Evolutionary conservation across 2,797 vertebrate genomes (phyloP).

Genomic region (Cygnus olor): DNA sequence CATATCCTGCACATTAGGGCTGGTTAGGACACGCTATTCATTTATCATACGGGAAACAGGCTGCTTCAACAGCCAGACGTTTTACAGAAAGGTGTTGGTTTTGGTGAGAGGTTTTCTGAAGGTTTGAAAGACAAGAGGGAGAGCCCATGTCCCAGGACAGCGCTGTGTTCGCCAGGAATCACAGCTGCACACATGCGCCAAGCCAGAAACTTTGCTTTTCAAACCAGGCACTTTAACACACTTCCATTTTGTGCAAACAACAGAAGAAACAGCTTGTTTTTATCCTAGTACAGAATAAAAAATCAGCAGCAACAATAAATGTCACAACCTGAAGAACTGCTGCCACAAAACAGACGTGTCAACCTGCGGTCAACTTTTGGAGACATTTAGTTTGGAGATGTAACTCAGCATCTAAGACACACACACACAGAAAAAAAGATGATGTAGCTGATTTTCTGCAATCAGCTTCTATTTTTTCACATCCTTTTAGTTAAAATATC

Average conservation of each 20-base stretch:
- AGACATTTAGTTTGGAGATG: neutral
- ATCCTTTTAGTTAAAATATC: neutral
- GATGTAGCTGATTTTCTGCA: neutral
- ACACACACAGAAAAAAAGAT: neutral
- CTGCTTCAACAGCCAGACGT: neutral
- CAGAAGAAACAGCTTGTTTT: neutral
- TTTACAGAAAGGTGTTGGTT: neutral
- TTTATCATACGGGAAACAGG: slow-evolving; percentile 19
- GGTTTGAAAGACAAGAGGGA: neutral
- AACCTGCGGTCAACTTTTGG: neutral
- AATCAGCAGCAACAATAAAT: slow-evolving; percentile 22
- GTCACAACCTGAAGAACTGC: slow-evolving; percentile 22
- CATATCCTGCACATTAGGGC: slow-evolving; percentile 19
- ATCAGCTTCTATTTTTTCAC: neutral
- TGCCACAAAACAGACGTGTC: slow-evolving; percentile 2
- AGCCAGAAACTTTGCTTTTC: neutral
- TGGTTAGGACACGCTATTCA: neutral
- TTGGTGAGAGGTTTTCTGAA: neutral
- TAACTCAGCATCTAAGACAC: neutral
- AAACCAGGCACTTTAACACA: neutral
- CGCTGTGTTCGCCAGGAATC: neutral
- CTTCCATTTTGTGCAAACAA: neutral
- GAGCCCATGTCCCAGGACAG: neutral
- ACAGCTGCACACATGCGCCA: neutral
- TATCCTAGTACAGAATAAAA: neutral